Conservation (phyloP, 2,113 vertebrate species). For the Pangasianodon hypophthalmus region DNA sequence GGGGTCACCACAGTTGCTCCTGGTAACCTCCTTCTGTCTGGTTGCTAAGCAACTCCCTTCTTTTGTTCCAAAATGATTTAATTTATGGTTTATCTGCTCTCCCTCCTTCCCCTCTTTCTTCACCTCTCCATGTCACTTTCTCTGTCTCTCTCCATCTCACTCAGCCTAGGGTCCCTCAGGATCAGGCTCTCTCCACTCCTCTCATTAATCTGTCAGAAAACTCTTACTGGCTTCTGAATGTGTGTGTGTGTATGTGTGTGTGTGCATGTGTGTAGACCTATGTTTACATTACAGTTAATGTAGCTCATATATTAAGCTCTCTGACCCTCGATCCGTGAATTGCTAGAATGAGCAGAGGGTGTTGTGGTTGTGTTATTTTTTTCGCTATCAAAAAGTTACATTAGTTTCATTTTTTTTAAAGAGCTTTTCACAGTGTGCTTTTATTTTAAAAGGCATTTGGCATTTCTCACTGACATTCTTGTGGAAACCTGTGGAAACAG, state of each 20-base stretch:
- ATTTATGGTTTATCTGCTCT: slow-evolving; percentile 70
- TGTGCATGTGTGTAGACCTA: neutral
- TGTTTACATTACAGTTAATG: neutral
- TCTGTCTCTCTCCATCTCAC: slow-evolving; percentile 49
- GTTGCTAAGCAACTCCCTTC: slow-evolving; percentile 77
- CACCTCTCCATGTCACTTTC: slow-evolving; percentile 29
- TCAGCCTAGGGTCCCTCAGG: slow-evolving; percentile 46
- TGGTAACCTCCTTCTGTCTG: slow-evolving; percentile 67
- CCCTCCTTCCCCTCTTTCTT: slow-evolving; percentile 30
- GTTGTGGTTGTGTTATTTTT: neutral
- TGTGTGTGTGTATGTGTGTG: slow-evolving; percentile 1
- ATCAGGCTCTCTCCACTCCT: slow-evolving; percentile 42
- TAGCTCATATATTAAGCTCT: neutral
- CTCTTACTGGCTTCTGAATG: neutral
- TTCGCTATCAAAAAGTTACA: neutral
- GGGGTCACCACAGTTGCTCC: slow-evolving; percentile 72
- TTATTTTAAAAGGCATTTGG: neutral
- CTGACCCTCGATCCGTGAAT: neutral
- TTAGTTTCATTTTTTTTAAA: neutral
- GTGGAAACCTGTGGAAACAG: neutral
- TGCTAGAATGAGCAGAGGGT: neutral
- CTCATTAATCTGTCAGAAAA: slow-evolving; percentile 35
- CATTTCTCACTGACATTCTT: neutral
- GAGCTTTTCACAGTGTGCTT: neutral
- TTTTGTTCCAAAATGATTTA: slow-evolving; percentile 77